Base-by-base conservation (phyloP, 1,140 invertebrate genomes). In the Bombus balteatus region DNA sequence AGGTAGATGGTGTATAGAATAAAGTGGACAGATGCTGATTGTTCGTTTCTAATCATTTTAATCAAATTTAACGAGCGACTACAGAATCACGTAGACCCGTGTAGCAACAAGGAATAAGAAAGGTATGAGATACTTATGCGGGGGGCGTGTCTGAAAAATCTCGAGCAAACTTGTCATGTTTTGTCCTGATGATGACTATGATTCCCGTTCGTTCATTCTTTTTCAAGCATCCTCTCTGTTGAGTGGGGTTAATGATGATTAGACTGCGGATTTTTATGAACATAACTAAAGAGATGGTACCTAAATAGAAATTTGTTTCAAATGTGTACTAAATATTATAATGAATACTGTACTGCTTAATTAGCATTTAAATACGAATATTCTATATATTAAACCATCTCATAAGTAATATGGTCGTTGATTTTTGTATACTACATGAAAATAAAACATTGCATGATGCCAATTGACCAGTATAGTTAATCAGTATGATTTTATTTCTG, bases 61-160 rank as follows among this genome's bases (percentile, higher is more conserved):
- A 90, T 90, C 83, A 90, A 90, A 88, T 90, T 90, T 90, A 90
- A 90, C 84, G 89, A 88, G 68, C 71, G 68, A 81, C 76, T 87
- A 87, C 89, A 89, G 81, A 59, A 79, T 80, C 86, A 87, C 83
- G 81, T 39, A 59, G 81, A 89, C 71, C 73, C 72, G 32, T 85
- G 87, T 89, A 82, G 82, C 76, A 90, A 88, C 79, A 75, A 83
- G 86, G 78, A 90, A 57, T 90, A 83, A 89, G 89, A 90, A 90
- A 88, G 62, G 80, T 90, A 74, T 88, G 85, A 90, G 86, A 88
- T 90, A 68, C 68, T 81, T 81, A 81, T 89, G 75, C 76, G 68
- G 68, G 62, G 76, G 12, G 9, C 15, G n/a, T 43, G n/a, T 84
- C 41, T 82, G 59, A 83, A 65, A 82, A 57, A 78, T 85, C 37